phyloP scores from a whole-genome alignment of 2,888 invertebrate genomes.

The Chouioia cunea region DNA sequence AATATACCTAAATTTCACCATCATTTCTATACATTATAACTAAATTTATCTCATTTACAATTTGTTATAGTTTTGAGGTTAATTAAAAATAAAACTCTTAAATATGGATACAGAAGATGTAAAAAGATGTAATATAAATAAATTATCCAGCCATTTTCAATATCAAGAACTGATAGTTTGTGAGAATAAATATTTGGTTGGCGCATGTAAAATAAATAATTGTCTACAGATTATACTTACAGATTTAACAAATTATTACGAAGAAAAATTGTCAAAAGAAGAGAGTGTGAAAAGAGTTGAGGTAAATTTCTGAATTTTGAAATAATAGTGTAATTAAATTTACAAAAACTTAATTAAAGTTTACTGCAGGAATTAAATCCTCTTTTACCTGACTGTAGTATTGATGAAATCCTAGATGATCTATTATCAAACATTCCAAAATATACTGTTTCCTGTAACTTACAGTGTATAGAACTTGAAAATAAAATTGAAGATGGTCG shows the following conservation, averaged over 20 bases:
- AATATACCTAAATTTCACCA: too few species aligned
- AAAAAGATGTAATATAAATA: too few species aligned
- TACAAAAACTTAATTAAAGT: not conserved
- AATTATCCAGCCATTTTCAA: slow-evolving; percentile 9
- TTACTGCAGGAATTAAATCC: slow-evolving; percentile 59
- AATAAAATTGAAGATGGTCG: slow-evolving; percentile 53
- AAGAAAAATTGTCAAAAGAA: slow-evolving; percentile 51
- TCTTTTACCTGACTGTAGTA: slow-evolving; percentile 53
- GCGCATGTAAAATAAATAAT: slow-evolving; percentile 37
- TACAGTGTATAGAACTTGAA: slow-evolving; percentile 53
- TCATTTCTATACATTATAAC: too few species aligned
- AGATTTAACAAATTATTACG: slow-evolving; percentile 53
- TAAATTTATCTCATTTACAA: too few species aligned
- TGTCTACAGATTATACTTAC: slow-evolving; percentile 50
- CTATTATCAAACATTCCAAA: slow-evolving; percentile 56
- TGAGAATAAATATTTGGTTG: slow-evolving; percentile 47
- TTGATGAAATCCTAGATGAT: slow-evolving; percentile 50
- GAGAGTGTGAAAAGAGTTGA: slow-evolving; percentile 52
- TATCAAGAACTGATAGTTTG: slow-evolving; percentile 51
- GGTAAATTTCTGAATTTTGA: slow-evolving; percentile 48
- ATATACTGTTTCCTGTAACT: slow-evolving; percentile 47
- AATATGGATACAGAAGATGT: too few species aligned
- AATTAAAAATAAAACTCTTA: too few species aligned
- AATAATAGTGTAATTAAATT: not conserved
- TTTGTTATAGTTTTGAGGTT: too few species aligned